These are phyloP conservation scores for Pelobates cultripes DNA, from an alignment of 2,797 vertebrate genomes.

Conservation along the genomic window DNA sequence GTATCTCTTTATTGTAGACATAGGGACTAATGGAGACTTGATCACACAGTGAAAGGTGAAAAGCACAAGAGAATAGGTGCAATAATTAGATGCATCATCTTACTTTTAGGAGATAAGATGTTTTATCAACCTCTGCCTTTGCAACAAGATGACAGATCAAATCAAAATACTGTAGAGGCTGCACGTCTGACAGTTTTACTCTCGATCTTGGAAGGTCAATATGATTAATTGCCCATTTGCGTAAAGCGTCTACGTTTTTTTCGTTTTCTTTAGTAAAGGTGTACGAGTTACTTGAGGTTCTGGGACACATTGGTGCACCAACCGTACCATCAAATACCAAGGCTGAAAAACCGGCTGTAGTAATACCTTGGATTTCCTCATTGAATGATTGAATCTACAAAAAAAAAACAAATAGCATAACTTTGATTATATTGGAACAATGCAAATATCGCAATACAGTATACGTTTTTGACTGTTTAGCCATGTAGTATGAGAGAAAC, in stretches of 20 bases:
- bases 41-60: background rate
- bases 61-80: background rate
- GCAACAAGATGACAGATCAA: conserved; percentile 91
- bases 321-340: conserved; percentile 83
- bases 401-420: background rate
- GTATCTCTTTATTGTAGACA: too few species aligned
- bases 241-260: conserved; percentile 77
- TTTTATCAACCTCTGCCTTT: conserved; percentile 83
- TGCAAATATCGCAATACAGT: too few species aligned
- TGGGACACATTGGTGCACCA: conserved; percentile 74
- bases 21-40: background rate
- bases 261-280: conserved; percentile 76
- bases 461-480: too few species aligned
- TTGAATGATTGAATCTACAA: conserved; percentile 74
- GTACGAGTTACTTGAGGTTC: conserved; percentile 79
- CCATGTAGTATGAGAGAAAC: too few species aligned
- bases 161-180: conserved; percentile 84
- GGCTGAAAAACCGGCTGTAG: conserved; percentile 81
- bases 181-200: conserved; percentile 73
- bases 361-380: conserved; percentile 78
- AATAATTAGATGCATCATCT: background rate
- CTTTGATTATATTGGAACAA: too few species aligned
- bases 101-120: conserved; percentile 90
- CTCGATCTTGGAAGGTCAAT: conserved; percentile 55
- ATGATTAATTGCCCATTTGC: conserved; percentile 79